These are phyloP conservation scores for Hassar affinis DNA, from an alignment of 2,113 vertebrate species.

Conservation along the genomic window DNA sequence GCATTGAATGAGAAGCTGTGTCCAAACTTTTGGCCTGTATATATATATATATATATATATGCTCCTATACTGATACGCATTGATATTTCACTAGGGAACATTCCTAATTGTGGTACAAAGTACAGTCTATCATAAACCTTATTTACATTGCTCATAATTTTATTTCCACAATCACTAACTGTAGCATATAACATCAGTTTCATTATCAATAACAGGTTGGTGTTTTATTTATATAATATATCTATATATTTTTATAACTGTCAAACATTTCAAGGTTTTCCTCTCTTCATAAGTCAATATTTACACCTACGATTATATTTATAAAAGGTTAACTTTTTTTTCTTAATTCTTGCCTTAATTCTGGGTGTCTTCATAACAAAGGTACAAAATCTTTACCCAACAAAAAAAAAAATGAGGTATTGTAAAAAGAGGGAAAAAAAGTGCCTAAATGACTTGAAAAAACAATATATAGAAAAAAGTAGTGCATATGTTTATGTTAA, in stretches of 20 bases:
- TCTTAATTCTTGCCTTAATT: conserved; percentile 95
- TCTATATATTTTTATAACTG: conserved; percentile 75
- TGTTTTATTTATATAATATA: too few species aligned
- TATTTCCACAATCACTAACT: conserved; percentile 65
- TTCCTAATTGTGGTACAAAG: conserved; percentile 91
- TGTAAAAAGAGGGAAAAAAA: conserved; percentile 99
- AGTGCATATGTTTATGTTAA: conserved; percentile 99
- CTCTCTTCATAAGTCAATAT: conserved; percentile 85
- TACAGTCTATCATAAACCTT: conserved; percentile 94
- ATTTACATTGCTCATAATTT: conserved; percentile 80
- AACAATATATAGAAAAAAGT: conserved; percentile 99
- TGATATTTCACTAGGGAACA: conserved; percentile 87
- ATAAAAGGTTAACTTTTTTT: conserved; percentile 89
- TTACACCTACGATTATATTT: conserved; percentile 84
- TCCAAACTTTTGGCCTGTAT: too few species aligned
- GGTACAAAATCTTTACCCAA: conserved; percentile 99
- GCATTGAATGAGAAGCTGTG: too few species aligned
- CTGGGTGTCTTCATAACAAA: conserved; percentile 99
- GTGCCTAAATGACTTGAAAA: conserved; percentile 99
- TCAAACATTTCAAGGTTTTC: conserved; percentile 73
- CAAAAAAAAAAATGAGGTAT: conserved; percentile 99
- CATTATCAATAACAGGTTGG: conserved; percentile 67
- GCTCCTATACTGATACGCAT: conserved; percentile 63
- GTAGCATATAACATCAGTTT: conserved; percentile 46
- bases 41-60: neutral